Evolutionary conservation across 2,113 vertebrate species (phyloP).

Genomic region (Corythornis cristatus): DNA sequence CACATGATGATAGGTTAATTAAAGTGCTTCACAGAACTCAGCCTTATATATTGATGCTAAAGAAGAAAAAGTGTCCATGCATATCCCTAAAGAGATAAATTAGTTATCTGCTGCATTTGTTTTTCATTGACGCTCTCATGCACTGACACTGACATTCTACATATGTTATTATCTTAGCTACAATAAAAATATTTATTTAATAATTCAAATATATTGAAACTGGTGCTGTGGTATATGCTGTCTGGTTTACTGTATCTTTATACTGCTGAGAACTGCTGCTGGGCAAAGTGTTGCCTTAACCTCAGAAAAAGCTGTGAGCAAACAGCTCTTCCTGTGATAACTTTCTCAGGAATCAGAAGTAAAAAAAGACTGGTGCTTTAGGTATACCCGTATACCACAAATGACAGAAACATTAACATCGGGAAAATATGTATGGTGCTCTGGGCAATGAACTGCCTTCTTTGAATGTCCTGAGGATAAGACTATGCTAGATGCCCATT

Average conservation of each 20-base stretch:
- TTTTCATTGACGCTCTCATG: neutral
- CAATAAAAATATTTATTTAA: conserved; percentile 18
- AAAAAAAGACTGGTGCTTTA: neutral
- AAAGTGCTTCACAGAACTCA: conserved; percentile 26
- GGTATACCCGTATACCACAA: neutral
- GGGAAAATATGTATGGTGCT: neutral
- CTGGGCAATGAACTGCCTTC: neutral
- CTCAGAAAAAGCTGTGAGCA: neutral
- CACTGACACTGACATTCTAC: neutral
- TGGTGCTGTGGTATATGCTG: neutral
- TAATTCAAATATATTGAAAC: neutral
- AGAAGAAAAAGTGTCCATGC: conserved; percentile 19
- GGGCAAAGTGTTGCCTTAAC: neutral
- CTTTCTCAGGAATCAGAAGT: neutral
- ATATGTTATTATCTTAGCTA: neutral
- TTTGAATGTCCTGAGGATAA: neutral
- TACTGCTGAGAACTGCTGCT: neutral
- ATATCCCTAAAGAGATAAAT: conserved; percentile 1
- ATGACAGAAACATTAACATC: neutral
- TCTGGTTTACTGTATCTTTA: neutral
- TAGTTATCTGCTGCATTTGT: neutral
- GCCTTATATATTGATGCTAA: neutral
- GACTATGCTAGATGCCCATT: neutral
- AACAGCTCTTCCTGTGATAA: neutral
- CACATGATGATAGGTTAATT: conserved; percentile 17